phyloP scores from a whole-genome alignment of 64 coral and sea anemone species.

The Dendrophyllia cribrosa region DNA sequence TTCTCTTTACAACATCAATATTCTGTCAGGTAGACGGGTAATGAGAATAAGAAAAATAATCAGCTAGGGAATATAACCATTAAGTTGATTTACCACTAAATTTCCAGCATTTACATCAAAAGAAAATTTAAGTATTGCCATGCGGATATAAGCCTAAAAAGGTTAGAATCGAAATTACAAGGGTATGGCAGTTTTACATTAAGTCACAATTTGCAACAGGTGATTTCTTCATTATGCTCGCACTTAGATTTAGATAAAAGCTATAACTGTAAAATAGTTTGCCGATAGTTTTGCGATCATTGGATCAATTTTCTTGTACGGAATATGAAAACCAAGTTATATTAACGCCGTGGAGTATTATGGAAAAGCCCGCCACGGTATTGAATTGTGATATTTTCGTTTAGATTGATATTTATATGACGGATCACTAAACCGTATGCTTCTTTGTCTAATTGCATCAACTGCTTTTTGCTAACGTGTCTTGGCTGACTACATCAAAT shows the following conservation, averaged over 20 bases:
- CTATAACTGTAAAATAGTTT: background rate
- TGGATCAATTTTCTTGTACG: background rate
- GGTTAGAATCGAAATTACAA: too few relatives aligned
- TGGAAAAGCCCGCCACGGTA: background rate
- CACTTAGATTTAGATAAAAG: background rate
- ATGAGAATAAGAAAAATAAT: background rate
- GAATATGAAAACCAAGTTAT: background rate
- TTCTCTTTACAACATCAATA: background rate
- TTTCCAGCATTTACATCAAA: background rate
- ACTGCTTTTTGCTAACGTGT: background rate
- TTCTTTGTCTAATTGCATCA: constrained; percentile 1
- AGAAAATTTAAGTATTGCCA: background rate
- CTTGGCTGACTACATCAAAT: background rate
- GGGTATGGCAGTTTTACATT: background rate
- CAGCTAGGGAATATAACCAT: background rate
- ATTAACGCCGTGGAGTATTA: too few relatives aligned
- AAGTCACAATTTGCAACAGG: constrained; percentile 27
- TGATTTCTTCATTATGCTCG: background rate
- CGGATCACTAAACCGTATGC: constrained; percentile 48
- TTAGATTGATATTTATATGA: constrained; percentile 26
- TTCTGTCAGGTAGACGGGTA: background rate
- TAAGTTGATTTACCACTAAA: background rate
- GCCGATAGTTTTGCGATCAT: background rate
- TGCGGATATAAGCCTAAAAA: background rate
- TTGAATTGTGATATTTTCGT: constrained; percentile 1